phyloP scores from a whole-genome alignment of 2,888 invertebrate genomes.

The Lithophane semibrunnea region DNA sequence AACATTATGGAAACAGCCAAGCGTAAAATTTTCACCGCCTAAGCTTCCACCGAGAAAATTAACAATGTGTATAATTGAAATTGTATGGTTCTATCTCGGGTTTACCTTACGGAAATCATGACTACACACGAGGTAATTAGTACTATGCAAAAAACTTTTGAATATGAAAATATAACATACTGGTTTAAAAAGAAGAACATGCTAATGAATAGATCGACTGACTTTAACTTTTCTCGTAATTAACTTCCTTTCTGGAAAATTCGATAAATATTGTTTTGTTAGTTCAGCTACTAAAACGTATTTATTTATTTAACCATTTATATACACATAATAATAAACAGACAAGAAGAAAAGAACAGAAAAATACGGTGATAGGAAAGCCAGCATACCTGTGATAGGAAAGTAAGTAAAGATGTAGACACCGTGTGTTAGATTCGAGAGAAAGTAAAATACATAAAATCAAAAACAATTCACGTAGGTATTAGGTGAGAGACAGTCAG shows the following conservation, averaged over 20 bases:
- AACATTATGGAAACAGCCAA: conserved; percentile 18
- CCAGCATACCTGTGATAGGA: no score
- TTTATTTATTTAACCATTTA: no score
- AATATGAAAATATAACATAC: background rate
- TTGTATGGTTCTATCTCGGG: conserved; percentile 19
- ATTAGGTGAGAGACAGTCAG: background rate
- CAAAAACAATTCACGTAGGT: no score
- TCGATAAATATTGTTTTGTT: background rate
- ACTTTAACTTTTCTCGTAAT: no score
- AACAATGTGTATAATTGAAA: conserved; percentile 37
- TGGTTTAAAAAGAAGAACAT: background rate
- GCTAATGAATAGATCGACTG: background rate
- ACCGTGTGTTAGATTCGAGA: no score
- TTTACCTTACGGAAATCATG: background rate
- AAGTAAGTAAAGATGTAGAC: no score
- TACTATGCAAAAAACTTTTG: background rate
- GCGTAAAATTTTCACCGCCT: conserved; percentile 32
- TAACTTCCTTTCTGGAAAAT: background rate
- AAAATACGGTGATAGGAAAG: no score
- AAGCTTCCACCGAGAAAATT: conserved; percentile 33
- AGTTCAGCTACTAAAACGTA: background rate
- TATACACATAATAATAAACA: no score
- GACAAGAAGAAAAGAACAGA: no score
- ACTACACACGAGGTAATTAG: background rate
- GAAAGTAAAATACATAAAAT: no score